Evolutionary conservation across 2,113 vertebrate genomes (phyloP), one percentile per base, ranked within the genome.

Genomic region (Bucco capensis): DNA sequence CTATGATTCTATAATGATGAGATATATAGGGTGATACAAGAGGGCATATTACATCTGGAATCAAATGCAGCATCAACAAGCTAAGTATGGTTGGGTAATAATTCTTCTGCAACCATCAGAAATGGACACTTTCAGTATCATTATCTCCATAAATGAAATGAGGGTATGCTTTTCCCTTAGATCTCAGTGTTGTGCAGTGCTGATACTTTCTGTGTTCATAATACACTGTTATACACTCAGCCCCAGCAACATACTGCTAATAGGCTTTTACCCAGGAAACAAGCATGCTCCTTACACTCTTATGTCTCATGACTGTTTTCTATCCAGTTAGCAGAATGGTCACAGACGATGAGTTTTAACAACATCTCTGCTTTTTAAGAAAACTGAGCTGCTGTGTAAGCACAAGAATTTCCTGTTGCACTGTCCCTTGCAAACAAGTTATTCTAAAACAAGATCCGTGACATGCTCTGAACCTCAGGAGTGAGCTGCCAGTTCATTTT

Each of bases 401-500:
- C 90, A 88, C 40, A 50, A 75, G 92, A 86, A 88, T 75, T 87
- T 88, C 92, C 83, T 86, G 56, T 78, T 53, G 76, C 61, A 40
- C 33, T 74, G 69, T 69, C 73, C 81, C 86, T 38, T 78, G 83
- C 86, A 93, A 95, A 93, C 49, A 76, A 92, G 85, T 77, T 91
- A 86, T 90, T 93, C 69, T 88, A 72, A 83, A 78, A 90, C 88
- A 90, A 83, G 83, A 88, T 33, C 50, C 76, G 22, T 14, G 61
- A 51, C 73, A 88, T 35, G 66, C 66, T 77, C 69, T 9, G 77
- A 93, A 67, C 86, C 80, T 87, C 40, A 88, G 75, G 44, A 94
- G 56, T 9, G 44, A 89, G n/a, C 72, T 1, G 1, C 60, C 81
- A 76, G 94, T 33, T 93, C 88, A 86, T 95, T 95, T 95, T 82